Base-by-base conservation (phyloP, 2,113 vertebrate species). In the Notothenia coriiceps region DNA sequence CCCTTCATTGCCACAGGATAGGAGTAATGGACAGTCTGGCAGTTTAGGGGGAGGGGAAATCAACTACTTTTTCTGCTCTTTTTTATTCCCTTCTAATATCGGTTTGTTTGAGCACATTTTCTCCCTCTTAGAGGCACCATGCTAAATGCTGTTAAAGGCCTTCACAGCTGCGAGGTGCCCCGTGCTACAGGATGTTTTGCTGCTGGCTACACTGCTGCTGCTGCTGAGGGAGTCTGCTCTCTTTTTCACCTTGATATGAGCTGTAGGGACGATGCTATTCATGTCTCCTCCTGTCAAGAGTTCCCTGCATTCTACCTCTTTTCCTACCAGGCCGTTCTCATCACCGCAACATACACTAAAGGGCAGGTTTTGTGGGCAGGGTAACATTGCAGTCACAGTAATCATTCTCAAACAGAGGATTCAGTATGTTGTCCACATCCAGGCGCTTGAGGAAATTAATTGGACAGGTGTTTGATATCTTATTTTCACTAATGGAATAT, bases 1-100 rank as follows among this genome's bases (percentile, higher is more conserved):
- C 65, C 54, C 44, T 69, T 56, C 80, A 77, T 79, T 85, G 80
- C 89, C 88, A 90, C 77, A 70, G 83, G 86, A 88, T 66, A 85
- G 74, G 54, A 70, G 82, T 83, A 87, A 89, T 83, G 71, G 86
- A 87, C 85, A 80, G 63, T 49, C 65, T 50, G 69, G 86, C 77
- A 74, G 51, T 74, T 71, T 64, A 40, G 35, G 35, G 35, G 35
- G 35, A 2, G 50, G 29, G n/a, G 13, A 50, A 44, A 75, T 83
- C 52, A 29, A 46, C 66, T 77, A 60, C 69, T 70, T 68, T 49
- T 63, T 52, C 17, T 20, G 25, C 17, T 61, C 10, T 20, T 54
- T 63, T 56, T 35, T 43, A 6, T 3, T 14, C 11, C 17, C 10
- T n/a, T 12, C 22, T 47, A 68, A 86, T 80, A 72, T 52, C 15